phyloP scores from a whole-genome alignment of 2,888 invertebrate genomes.

The Brachynemurus nebulosus region DNA sequence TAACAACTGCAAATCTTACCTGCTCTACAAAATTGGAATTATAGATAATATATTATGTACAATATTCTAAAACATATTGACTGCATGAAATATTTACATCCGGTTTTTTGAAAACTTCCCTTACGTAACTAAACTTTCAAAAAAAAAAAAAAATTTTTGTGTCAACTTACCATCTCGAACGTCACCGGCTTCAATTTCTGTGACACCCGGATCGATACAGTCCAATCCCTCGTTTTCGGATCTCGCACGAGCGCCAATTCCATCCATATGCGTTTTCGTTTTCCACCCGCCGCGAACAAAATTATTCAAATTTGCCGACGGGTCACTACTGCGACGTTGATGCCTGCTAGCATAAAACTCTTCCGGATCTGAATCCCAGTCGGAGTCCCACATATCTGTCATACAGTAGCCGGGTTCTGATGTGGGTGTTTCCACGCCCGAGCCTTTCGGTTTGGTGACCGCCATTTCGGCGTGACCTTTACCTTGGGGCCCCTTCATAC shows the following conservation, averaged over 20 bases:
- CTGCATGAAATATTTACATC: no score
- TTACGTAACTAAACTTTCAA: not conserved
- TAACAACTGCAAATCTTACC: no score
- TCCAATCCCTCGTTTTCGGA: constrained; percentile 90
- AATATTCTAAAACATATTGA: no score
- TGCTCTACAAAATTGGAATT: no score
- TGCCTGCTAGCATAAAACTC: constrained; percentile 30
- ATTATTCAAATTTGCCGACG: constrained; percentile 77
- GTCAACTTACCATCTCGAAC: constrained; percentile 68
- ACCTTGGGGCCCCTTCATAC: constrained; percentile 95
- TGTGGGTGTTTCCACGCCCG: constrained; percentile 88
- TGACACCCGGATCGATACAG: constrained; percentile 65
- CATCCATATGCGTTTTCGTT: constrained; percentile 48
- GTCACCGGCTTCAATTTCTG: constrained; percentile 89
- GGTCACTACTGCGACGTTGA: constrained; percentile 79
- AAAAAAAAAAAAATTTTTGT: not conserved
- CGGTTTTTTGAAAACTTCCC: no score
- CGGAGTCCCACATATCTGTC: constrained; percentile 79
- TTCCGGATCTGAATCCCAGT: constrained; percentile 79
- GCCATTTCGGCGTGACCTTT: constrained; percentile 98
- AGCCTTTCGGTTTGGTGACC: constrained; percentile 80
- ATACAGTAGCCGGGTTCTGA: constrained; percentile 76
- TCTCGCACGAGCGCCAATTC: constrained; percentile 46
- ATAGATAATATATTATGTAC: no score
- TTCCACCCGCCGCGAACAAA: constrained; percentile 75